Evolutionary conservation across 2,888 invertebrate species (phyloP), one percentile per base, ranked within the genome.

Genomic region (Chrysina gloriosa): DNA sequence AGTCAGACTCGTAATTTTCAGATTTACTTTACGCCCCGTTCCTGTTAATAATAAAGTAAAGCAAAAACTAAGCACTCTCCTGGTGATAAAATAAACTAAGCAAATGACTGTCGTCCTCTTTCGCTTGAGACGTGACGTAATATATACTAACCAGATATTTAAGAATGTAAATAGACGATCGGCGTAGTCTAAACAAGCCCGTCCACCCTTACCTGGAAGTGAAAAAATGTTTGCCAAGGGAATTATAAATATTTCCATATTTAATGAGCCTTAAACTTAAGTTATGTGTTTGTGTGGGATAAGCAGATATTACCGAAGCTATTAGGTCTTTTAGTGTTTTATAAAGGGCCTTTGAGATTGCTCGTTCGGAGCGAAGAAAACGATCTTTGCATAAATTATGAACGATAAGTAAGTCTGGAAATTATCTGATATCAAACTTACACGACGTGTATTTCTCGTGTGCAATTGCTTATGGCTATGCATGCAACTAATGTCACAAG

Each of bases 161-260:
- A 69, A 67, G 58, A 63, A 65, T 69, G 72, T 69, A 73, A 73
- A 73, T 71, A 73, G 68, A 71, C 58, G 69, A 67, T 63, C 71
- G 73, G 58, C 72, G 72, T 71, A 72, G 73, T 70, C 71, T 72
- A 73, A 73, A 72, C 73, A 71, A 67, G 69, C 69, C 63, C 50
- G 58, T 54, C 54, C 64, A 61, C 70, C 69, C 69, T 58, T 69
- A 69, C 71, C 65, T 70, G 71, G 67, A 69, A 65, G 67, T 58
- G 61, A 70, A 69, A 69, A 70, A 65, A 63, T 68, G 54, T 58
- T 69, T 69, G 58, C 64, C 63, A 25, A 64, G 48, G 65, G 69
- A 67, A 68, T 64, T 63, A 68, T 66, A 68, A 68, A 70, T 64
- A 69, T 71, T 71, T 68, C 67, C 71, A 69, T 71, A 69, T 65